These are phyloP conservation scores for Enteromius unitaeniatus DNA, from an alignment of 2,797 vertebrate genomes.

Conservation along the genomic window DNA sequence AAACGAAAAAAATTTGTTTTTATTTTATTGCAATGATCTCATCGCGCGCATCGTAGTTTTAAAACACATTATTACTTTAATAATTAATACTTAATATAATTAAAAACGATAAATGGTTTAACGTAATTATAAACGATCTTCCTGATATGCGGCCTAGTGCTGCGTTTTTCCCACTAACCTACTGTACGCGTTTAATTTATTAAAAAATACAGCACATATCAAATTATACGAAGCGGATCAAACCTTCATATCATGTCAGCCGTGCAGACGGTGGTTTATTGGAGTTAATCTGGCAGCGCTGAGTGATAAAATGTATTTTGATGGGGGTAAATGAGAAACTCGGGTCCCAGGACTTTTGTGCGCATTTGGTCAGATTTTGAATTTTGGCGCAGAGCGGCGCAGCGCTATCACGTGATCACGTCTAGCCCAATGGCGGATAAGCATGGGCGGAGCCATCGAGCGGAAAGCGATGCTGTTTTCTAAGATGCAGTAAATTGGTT, in stretches of 20 bases:
- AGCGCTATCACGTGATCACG: slow-evolving; percentile 74
- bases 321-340: background rate
- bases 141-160: slow-evolving; percentile 37
- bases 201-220: background rate
- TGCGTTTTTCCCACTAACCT: background rate
- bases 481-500: background rate
- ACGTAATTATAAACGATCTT: background rate
- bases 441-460: background rate
- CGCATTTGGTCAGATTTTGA: slow-evolving; percentile 79
- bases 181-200: background rate
- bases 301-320: background rate
- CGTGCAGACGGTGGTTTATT: slow-evolving; percentile 50
- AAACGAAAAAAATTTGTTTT: background rate
- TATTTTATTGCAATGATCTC: background rate
- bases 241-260: slow-evolving; percentile 79
- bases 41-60: background rate
- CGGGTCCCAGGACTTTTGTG: background rate
- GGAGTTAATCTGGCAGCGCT: background rate
- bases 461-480: background rate
- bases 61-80: background rate
- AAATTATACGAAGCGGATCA: slow-evolving; percentile 52
- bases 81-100: background rate
- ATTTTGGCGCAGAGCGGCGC: slow-evolving; percentile 85
- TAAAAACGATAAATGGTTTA: background rate
- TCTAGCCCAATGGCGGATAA: slow-evolving; percentile 65